Conservation (phyloP, 2,113 vertebrate genomes). For the Centropus bengalensis region DNA sequence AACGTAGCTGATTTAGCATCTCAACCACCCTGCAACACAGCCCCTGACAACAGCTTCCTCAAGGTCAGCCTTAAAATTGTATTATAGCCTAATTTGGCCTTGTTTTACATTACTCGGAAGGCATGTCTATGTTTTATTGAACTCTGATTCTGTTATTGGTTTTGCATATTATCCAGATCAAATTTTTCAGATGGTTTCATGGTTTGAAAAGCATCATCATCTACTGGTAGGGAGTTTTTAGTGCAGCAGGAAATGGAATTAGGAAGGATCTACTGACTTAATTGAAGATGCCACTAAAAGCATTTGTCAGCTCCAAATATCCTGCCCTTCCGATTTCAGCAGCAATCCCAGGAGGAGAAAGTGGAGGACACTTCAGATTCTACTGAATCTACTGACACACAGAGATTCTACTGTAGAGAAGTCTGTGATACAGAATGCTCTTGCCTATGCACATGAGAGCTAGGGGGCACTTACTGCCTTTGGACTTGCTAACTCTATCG, state of each 20-base stretch:
- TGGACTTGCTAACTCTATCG: neutral
- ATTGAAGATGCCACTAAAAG: slow-evolving; percentile 30
- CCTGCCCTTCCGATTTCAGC: neutral
- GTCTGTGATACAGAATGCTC: neutral
- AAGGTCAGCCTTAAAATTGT: neutral
- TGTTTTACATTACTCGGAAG: slow-evolving; percentile 11
- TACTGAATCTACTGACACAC: too few species aligned
- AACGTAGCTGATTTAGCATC: neutral
- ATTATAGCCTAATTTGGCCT: neutral
- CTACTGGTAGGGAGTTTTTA: slow-evolving; percentile 29
- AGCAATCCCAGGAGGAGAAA: neutral
- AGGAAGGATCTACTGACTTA: slow-evolving; percentile 25
- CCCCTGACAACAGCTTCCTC: slow-evolving; percentile 13
- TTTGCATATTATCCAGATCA: slow-evolving; percentile 24
- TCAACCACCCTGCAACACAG: neutral
- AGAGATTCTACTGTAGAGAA: neutral
- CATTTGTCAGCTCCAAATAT: neutral
- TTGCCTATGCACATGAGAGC: neutral
- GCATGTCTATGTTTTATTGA: neutral
- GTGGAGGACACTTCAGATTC: neutral
- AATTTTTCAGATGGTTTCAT: slow-evolving; percentile 14
- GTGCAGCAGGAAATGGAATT: neutral
- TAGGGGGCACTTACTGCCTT: neutral
- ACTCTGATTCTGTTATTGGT: slow-evolving; percentile 30
- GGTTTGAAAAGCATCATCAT: slow-evolving; percentile 34